Conservation (phyloP, 2,113 vertebrate genomes). For the Origma solitaria region DNA sequence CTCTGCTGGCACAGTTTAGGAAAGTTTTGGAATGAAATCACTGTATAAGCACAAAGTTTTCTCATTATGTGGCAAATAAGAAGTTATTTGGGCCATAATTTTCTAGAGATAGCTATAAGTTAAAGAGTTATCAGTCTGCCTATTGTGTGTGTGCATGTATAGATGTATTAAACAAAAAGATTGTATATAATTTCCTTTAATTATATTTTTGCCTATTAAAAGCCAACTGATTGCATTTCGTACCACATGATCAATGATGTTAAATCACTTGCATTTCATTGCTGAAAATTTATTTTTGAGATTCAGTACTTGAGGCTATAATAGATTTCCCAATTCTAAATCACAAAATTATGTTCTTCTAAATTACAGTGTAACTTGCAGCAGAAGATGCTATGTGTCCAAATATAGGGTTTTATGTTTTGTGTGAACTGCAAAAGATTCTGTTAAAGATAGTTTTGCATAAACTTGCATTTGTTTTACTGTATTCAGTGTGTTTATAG, state of each 20-base stretch:
- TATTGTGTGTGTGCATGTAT: slow-evolving; percentile 14
- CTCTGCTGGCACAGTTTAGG: neutral
- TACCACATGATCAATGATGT: slow-evolving; percentile 35
- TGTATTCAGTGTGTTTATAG: slow-evolving; percentile 8
- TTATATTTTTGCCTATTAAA: slow-evolving; percentile 54
- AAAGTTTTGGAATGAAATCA: neutral
- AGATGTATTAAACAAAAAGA: slow-evolving; percentile 29
- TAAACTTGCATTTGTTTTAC: slow-evolving; percentile 27
- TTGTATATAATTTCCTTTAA: slow-evolving; percentile 57
- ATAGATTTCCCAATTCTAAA: slow-evolving; percentile 51
- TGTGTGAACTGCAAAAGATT: neutral
- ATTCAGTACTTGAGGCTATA: slow-evolving; percentile 40
- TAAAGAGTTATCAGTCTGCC: neutral
- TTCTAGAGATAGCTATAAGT: slow-evolving; percentile 11
- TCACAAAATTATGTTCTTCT: slow-evolving; percentile 51
- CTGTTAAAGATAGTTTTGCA: slow-evolving; percentile 20
- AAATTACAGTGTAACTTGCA: slow-evolving; percentile 45
- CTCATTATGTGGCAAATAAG: neutral
- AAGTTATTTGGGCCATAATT: slow-evolving; percentile 7
- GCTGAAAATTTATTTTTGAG: slow-evolving; percentile 51
- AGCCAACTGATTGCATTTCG: slow-evolving; percentile 32
- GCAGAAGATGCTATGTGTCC: slow-evolving; percentile 17
- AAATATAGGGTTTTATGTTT: slow-evolving; percentile 47
- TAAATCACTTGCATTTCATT: slow-evolving; percentile 51
- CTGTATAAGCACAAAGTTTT: slow-evolving; percentile 18